phyloP scores from a whole-genome alignment of 2,113 vertebrate genomes.

The Philantomba maxwellii region DNA sequence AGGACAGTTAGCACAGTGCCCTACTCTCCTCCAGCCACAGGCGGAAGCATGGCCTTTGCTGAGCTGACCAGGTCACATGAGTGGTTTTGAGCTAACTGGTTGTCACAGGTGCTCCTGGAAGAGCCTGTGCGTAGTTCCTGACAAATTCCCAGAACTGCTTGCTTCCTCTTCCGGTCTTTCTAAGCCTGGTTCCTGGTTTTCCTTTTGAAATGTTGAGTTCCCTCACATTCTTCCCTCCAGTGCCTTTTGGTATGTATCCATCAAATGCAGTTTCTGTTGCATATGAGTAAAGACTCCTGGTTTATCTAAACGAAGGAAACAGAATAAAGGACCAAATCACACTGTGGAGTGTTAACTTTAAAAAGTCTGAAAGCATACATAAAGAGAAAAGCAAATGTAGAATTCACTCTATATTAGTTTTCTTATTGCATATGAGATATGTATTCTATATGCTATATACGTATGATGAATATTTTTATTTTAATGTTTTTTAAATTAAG shows the following conservation, averaged over 20 bases:
- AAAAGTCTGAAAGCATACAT: not conserved
- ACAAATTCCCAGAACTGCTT: not conserved
- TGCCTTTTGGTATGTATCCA: not conserved
- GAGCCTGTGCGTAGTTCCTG: not conserved
- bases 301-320: not conserved
- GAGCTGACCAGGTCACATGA: not conserved
- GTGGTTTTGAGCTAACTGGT: not conserved
- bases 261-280: conserved; percentile 22
- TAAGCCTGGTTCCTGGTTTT: not conserved
- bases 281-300: not conserved
- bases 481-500: conserved; percentile 4
- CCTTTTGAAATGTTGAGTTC: not conserved
- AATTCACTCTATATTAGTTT: not conserved
- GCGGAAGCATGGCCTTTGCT: not conserved
- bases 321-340: not conserved
- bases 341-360: not conserved
- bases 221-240: not conserved
- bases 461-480: not conserved
- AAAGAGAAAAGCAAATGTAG: not conserved
- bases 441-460: not conserved
- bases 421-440: not conserved
- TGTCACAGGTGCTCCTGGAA: not conserved
- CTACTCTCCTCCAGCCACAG: not conserved
- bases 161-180: not conserved
- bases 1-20: not conserved